phyloP scores from a whole-genome alignment of 1,140 invertebrate genomes.

The Drosophila yakuba region DNA sequence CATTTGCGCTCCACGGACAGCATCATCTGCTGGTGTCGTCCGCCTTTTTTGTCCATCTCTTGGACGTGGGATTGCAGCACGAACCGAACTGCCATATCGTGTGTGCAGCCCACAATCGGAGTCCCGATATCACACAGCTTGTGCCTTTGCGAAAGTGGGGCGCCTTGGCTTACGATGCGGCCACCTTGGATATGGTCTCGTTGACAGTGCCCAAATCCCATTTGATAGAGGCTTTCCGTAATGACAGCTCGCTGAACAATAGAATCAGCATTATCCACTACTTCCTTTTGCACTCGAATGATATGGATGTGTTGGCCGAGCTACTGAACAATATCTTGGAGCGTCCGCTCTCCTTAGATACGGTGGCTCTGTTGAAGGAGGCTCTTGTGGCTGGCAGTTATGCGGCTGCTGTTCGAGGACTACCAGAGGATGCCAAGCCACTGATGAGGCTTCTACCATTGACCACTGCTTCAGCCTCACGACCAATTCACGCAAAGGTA shows the following conservation, averaged over 20 bases:
- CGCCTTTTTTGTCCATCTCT: conserved; percentile 91
- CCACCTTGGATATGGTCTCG: conserved; percentile 89
- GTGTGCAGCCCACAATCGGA: conserved; percentile 86
- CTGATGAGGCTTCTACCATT: conserved; percentile 89
- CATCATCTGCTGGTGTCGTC: conserved; percentile 92
- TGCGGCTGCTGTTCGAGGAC: conserved; percentile 89
- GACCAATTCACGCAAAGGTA: conserved; percentile 77
- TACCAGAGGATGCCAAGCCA: conserved; percentile 88
- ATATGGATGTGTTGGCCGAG: conserved; percentile 89
- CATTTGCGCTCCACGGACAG: conserved; percentile 90
- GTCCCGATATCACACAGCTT: conserved; percentile 87
- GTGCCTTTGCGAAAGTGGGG: conserved; percentile 87
- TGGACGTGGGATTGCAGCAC: conserved; percentile 92
- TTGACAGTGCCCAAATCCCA: conserved; percentile 87
- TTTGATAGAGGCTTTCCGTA: conserved; percentile 89
- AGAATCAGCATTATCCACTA: conserved; percentile 92
- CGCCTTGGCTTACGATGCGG: conserved; percentile 87
- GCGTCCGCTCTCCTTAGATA: conserved; percentile 75
- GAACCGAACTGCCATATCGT: conserved; percentile 92
- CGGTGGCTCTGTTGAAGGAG: conserved; percentile 89
- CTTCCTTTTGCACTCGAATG: conserved; percentile 90
- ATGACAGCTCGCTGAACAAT: conserved; percentile 88
- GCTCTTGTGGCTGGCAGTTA: conserved; percentile 90
- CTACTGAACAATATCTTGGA: conserved; percentile 81
- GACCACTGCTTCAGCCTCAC: conserved; percentile 86